phyloP scores from a whole-genome alignment of 2,888 invertebrate genomes.

The Magallana nippona region DNA sequence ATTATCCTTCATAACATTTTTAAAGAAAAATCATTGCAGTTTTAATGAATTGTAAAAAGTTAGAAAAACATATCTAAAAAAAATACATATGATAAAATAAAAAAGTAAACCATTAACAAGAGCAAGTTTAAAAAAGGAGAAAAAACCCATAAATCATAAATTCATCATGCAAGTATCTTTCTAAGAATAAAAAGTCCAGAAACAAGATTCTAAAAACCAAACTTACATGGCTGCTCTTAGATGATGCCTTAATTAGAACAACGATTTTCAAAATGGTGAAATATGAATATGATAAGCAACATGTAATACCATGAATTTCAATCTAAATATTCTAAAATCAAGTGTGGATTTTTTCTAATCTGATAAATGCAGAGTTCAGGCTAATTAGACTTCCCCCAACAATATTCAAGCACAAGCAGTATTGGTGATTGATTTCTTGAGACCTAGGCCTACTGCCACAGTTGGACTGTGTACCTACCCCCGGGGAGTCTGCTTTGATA shows the following conservation, averaged over 20 bases:
- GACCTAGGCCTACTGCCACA: background rate
- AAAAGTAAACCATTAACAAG: background rate
- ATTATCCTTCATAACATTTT: conserved; percentile 12
- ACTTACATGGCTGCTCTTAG: conserved; percentile 30
- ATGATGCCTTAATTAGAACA: conserved; percentile 17
- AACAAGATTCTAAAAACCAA: background rate
- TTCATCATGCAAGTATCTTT: too few species aligned
- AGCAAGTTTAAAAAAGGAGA: too few species aligned
- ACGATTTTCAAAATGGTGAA: background rate
- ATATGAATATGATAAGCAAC: background rate
- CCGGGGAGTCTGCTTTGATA: conserved; percentile 25
- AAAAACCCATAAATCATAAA: too few species aligned
- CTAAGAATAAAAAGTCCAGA: too few species aligned
- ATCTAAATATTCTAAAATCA: background rate
- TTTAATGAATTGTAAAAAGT: background rate
- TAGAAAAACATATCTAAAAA: background rate
- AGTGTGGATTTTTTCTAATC: conserved; percentile 1
- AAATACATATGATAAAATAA: background rate
- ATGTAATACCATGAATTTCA: too few species aligned
- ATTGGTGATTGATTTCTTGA: background rate
- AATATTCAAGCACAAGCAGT: background rate
- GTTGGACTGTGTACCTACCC: conserved; percentile 9
- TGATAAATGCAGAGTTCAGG: conserved; percentile 15
- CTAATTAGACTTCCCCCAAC: background rate
- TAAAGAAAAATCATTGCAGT: background rate